These are phyloP conservation scores for Elysia crispata DNA, from an alignment of 2,888 invertebrate species.

Conservation along the genomic window DNA sequence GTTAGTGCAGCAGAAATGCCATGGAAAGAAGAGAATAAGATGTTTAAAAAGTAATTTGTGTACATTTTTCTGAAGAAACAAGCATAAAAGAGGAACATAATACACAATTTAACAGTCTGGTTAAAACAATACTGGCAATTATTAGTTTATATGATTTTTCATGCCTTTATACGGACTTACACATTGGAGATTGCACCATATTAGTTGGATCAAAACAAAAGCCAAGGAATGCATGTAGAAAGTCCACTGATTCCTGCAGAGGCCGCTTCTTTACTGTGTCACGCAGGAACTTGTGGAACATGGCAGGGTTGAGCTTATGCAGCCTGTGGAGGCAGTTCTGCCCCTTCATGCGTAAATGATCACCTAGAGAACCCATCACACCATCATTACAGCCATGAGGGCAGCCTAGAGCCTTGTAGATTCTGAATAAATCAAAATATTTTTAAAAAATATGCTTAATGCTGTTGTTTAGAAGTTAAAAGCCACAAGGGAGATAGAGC, in stretches of 20 bases:
- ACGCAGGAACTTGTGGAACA: constrained; percentile 84
- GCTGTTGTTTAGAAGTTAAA: too few species aligned
- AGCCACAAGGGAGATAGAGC: too few species aligned
- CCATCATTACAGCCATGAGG: constrained; percentile 93
- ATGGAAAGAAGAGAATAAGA: too few species aligned
- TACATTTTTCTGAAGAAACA: too few species aligned
- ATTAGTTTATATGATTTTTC: too few species aligned
- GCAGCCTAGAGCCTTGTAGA: constrained; percentile 94
- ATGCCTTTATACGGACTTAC: too few species aligned
- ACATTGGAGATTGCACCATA: constrained; percentile 64
- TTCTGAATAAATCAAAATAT: constrained; percentile 79
- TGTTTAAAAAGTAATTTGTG: too few species aligned
- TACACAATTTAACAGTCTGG: too few species aligned
- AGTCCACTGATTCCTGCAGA: constrained; percentile 91
- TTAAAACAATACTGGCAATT: too few species aligned
- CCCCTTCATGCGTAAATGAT: constrained; percentile 85
- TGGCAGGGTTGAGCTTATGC: constrained; percentile 83
- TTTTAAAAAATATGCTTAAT: background rate
- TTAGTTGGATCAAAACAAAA: constrained; percentile 92
- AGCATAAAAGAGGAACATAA: too few species aligned
- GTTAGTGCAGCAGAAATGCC: too few species aligned
- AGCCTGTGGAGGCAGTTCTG: constrained; percentile 87
- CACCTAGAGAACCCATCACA: constrained; percentile 71
- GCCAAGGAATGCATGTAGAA: constrained; percentile 95
- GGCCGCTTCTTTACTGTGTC: constrained; percentile 86